Evolutionary conservation across 2,797 vertebrate species (phyloP).

Genomic region (Sebastes miniatus): DNA sequence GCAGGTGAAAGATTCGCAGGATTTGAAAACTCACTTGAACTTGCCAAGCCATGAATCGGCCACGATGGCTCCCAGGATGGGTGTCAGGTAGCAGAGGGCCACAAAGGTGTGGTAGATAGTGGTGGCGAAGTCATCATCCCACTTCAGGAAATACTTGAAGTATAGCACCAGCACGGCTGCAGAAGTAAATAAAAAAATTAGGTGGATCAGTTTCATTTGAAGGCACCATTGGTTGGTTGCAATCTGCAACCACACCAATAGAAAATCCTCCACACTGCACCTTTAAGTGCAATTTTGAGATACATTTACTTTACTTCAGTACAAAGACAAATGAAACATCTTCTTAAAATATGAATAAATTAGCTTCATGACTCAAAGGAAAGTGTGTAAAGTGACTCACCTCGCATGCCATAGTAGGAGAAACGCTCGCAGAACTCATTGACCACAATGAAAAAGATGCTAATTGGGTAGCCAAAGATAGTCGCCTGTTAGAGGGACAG

Average conservation of each 20-base stretch:
- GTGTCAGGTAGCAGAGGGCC: constrained; percentile 92
- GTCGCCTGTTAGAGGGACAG: constrained; percentile 15
- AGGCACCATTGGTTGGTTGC: too few species aligned
- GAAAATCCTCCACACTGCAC: too few species aligned
- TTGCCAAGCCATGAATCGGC: constrained; percentile 98
- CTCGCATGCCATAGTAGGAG: constrained; percentile 97
- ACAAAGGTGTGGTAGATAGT: constrained; percentile 94
- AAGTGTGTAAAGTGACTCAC: constrained; percentile 70
- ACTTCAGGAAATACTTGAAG: constrained; percentile 88
- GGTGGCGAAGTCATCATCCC: constrained; percentile 88
- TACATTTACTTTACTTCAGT: too few species aligned
- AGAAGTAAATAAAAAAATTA: neutral
- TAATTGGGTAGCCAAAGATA: constrained; percentile 85
- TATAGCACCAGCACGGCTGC: constrained; percentile 93
- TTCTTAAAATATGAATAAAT: neutral
- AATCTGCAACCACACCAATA: too few species aligned
- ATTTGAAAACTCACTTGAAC: constrained; percentile 87
- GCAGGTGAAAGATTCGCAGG: neutral
- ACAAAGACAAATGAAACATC: neutral
- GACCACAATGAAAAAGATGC: constrained; percentile 93
- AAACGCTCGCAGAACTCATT: constrained; percentile 97
- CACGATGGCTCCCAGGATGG: constrained; percentile 91
- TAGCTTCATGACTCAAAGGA: neutral
- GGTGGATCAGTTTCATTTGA: neutral
- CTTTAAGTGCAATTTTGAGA: too few species aligned